Conservation (phyloP, 2,888 invertebrate species). For the Azorinus chamasolen region DNA sequence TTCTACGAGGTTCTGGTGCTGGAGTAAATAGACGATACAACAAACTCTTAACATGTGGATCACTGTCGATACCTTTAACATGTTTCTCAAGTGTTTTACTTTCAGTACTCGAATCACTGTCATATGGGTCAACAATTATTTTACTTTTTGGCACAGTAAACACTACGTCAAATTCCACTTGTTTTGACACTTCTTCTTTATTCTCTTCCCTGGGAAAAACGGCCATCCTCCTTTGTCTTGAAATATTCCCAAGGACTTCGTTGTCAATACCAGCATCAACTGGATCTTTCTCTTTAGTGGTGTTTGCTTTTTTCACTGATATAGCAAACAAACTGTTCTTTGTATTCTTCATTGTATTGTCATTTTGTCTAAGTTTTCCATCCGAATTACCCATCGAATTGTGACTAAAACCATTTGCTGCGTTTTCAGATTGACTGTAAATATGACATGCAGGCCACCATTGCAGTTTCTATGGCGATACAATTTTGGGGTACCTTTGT, state of each 20-base stretch:
- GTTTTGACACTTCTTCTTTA: background rate
- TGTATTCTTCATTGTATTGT: background rate
- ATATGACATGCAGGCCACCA: too few relatives aligned
- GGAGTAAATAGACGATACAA: slow-evolving; percentile 16
- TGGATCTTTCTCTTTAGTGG: background rate
- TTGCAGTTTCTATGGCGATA: too few relatives aligned
- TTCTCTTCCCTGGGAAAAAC: slow-evolving; percentile 15
- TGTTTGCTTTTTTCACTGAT: slow-evolving; percentile 3
- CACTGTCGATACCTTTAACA: slow-evolving; percentile 28
- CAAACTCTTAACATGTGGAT: slow-evolving; percentile 15
- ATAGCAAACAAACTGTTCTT: slow-evolving; percentile 1
- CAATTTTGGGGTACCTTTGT: too few relatives aligned
- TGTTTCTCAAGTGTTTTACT: slow-evolving; percentile 10
- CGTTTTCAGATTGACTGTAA: too few relatives aligned
- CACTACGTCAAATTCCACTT: slow-evolving; percentile 22
- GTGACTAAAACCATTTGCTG: too few relatives aligned
- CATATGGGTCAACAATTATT: slow-evolving; percentile 31
- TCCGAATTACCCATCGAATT: background rate
- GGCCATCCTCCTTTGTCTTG: slow-evolving; percentile 36
- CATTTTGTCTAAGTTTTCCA: background rate
- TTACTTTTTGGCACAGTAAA: slow-evolving; percentile 22
- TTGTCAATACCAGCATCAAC: background rate
- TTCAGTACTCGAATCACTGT: background rate
- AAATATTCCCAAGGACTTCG: background rate
- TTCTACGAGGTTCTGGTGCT: background rate